Conservation (phyloP, 2,113 vertebrate genomes). For the Aptenodytes patagonicus region DNA sequence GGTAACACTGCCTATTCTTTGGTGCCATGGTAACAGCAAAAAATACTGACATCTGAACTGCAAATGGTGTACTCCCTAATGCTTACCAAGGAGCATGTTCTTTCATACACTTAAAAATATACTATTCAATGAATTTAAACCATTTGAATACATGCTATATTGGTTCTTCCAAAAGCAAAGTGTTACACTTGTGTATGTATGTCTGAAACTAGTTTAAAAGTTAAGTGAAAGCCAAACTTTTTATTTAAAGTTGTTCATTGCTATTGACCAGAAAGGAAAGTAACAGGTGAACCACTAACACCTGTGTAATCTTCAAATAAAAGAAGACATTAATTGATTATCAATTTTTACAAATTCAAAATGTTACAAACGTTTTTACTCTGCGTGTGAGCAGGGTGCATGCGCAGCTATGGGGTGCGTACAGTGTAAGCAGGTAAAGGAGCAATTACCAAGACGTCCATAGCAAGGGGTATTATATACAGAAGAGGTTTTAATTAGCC, state of each 20-base stretch:
- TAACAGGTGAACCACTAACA: not conserved
- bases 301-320: not conserved
- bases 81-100: not conserved
- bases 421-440: not conserved
- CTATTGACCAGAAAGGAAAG: not conserved
- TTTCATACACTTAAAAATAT: not conserved
- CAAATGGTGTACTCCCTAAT: not conserved
- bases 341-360: not conserved
- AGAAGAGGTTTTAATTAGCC: not conserved
- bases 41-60: not conserved
- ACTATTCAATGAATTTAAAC: not conserved
- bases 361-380: not conserved
- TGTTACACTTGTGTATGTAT: not conserved
- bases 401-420: rapidly evolving
- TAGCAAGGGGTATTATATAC: not conserved
- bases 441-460: not conserved
- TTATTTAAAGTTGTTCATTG: not conserved
- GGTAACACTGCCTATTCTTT: not conserved
- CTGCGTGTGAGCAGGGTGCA: rapidly evolving
- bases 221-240: not conserved
- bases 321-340: not conserved
- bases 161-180: not conserved
- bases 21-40: not conserved
- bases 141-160: not conserved
- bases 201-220: not conserved